Base-by-base conservation (phyloP, 1,140 invertebrate species). In the Procambarus virginalis region DNA sequence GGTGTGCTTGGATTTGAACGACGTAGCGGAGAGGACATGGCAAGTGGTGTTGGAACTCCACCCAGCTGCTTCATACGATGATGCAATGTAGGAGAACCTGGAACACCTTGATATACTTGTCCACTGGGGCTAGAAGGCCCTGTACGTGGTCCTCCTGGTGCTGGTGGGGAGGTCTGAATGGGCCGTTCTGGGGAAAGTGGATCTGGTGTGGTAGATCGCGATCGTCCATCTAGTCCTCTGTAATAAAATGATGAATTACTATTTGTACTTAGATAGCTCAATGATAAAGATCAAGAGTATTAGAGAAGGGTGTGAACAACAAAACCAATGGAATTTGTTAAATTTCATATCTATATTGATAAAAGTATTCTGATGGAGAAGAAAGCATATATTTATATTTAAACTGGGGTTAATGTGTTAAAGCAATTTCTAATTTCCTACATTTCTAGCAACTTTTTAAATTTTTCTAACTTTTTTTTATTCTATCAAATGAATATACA, bases 1-100 rank as follows among this genome's bases (percentile, higher is more conserved):
- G 97, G 97, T 91, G 97, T 97, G 93, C 97, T 97, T 86, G 97
- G 97, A 94, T 97, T 97, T 82, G 97, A 97, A 95, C 97, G 97
- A 95, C 93, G 94, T 93, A 90, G 87, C 60, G 92, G 88, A 60
- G 96, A 97, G 94, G 96, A 97, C 95, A 97, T 96, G 34, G 97
- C 96, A 51, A 98, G 95, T 34, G 97, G 97, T 91, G 97, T 98
- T 17, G 97, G 97, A 91, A 98, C 97, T 48, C 93, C 93, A 75
- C 97, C 97, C 64, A 98, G 95, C 86, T 97, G 96, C 94, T 97
- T 97, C 92, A 98, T 97, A 93, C 97, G 95, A 93, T 97, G 97
- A 93, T 97, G 97, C 96, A 97, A 97, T 51, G 97, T 98, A 58
- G 97, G 97, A 93, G 87, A 79, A 34, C 89, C 73, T 20, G 88